Evolutionary conservation across 1,140 invertebrate species (phyloP).

Genomic region (Tetramorium parvispinum): DNA sequence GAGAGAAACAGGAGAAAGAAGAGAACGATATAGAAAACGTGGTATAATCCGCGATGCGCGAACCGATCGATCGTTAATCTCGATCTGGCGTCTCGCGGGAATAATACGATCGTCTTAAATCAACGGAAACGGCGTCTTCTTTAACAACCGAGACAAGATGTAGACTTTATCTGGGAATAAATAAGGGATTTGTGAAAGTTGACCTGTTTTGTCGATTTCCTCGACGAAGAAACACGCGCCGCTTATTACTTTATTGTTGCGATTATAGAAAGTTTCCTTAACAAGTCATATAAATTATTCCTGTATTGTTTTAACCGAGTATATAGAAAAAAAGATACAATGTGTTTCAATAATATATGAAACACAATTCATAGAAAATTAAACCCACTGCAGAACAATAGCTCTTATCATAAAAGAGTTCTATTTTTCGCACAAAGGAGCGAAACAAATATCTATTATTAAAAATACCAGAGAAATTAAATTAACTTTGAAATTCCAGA

Average conservation of each 20-base stretch:
- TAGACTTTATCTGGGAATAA: slow-evolving; percentile 46
- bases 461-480: background rate
- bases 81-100: slow-evolving; percentile 17
- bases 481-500: background rate
- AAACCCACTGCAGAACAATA: background rate
- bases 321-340: background rate
- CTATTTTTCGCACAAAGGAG: background rate
- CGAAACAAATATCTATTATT: background rate
- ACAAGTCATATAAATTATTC: background rate
- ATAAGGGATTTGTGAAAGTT: slow-evolving; percentile 41
- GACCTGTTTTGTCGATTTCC: slow-evolving; percentile 9
- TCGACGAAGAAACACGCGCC: background rate
- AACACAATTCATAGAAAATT: background rate
- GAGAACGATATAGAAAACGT: slow-evolving; percentile 12
- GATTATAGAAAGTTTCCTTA: slow-evolving; percentile 1
- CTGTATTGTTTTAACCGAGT: background rate
- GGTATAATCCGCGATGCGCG: slow-evolving; percentile 17
- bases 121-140: background rate
- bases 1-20: background rate
- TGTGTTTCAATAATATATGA: background rate
- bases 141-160: slow-evolving; percentile 1
- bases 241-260: background rate
- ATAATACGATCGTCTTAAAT: slow-evolving; percentile 43
- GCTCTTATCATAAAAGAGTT: background rate
- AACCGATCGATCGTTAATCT: slow-evolving; percentile 41